Base-by-base conservation (phyloP, 2,888 invertebrate species). In the Hydraecia micacea region DNA sequence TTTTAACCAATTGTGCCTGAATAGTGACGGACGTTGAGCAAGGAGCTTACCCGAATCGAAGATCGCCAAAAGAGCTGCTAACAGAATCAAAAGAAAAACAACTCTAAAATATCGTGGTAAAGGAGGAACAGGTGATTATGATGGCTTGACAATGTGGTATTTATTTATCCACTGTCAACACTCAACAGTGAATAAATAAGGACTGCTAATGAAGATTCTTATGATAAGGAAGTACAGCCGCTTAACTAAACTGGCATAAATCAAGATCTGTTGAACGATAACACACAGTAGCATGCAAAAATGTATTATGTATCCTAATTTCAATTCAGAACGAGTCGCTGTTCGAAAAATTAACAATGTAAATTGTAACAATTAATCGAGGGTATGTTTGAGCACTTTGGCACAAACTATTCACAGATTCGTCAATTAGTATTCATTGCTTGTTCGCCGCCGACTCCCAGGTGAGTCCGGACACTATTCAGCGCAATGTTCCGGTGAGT, bases 401-500 rank as follows among this genome's bases (percentile, higher is more conserved):
- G 81, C 71, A 82, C 68, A 80, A 81, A 81, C 84, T 83, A 81
- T 83, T 79, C 86, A 86, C 86, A 88, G 87, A 87, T 89, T 88
- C 76, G 81, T 81, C 87, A 88, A 92, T 94, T 90, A 91, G 90
- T 93, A 96, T 96, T 94, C 95, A 90, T 87, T 86, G 85, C 88
- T 87, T 87, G 93, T 91, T 77, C 88, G 79, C 84, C 86, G 88
- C 90, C 86, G 90, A 86, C 88, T 91, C 91, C 92, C 93, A 93
- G 93, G 94, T 94, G 92, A 93, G 93, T 92, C 93, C 93, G 93
- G 91, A 93, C 93, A 92, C 83, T 83, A 93, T 93, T 92, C 92
- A 93, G 92, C 91, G 89, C 92, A 90, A 89, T 92, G 94, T 95
- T 95, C 95, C 95, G 95, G 95, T 96, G 96, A 96, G 89, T 95